Conservation (phyloP, 2,888 invertebrate genomes). For the Protophormia terraenovae region DNA sequence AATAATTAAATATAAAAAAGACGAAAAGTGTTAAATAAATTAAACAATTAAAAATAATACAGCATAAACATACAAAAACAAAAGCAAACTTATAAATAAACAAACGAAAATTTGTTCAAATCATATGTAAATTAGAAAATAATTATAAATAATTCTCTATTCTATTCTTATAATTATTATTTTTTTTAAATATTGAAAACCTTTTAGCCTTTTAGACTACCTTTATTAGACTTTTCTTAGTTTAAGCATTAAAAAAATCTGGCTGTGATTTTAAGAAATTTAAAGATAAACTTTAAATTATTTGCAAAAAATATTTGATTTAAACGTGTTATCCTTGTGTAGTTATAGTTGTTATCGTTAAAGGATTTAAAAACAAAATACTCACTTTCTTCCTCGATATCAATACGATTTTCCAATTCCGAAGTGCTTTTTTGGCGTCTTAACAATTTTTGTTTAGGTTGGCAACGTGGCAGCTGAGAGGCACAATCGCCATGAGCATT, state of each 20-base stretch:
- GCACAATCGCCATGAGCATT: slow-evolving; percentile 95
- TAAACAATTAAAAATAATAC: background rate
- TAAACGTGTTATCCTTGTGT: no score
- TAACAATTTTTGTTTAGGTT: slow-evolving; percentile 91
- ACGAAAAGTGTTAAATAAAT: background rate
- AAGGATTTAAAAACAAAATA: slow-evolving; percentile 71
- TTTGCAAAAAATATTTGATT: slow-evolving; percentile 1
- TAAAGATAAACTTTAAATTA: background rate
- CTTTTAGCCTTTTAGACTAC: background rate
- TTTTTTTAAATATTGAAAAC: background rate
- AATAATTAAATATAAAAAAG: background rate
- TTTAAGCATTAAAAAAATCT: background rate
- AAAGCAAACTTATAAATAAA: background rate
- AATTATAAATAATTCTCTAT: background rate
- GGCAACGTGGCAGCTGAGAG: slow-evolving; percentile 91
- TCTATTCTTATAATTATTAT: background rate
- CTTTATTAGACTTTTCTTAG: background rate
- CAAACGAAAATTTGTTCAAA: background rate
- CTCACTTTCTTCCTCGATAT: slow-evolving; percentile 92
- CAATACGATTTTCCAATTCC: slow-evolving; percentile 88
- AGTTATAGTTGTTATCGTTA: background rate
- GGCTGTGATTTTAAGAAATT: slow-evolving; percentile 8
- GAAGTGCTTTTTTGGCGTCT: slow-evolving; percentile 95
- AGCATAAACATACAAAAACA: background rate
- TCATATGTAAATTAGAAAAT: background rate